Percentiles rank a stretch among this genome's conserved stretches.
Evolutionary conservation across 2,888 invertebrate species (phyloP).

Genomic region (Xanthia icteritia): DNA sequence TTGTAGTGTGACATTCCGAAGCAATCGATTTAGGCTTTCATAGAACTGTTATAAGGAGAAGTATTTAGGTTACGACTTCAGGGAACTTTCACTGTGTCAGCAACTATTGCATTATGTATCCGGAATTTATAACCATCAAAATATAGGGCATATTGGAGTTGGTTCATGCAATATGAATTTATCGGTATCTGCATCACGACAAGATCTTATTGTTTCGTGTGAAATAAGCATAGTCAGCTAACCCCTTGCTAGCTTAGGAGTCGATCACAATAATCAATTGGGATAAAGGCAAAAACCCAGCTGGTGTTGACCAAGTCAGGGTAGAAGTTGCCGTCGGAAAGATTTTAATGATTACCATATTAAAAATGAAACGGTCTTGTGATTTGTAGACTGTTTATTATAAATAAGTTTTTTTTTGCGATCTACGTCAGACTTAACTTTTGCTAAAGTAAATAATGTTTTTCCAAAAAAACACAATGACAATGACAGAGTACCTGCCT

Average conservation of each 20-base stretch:
- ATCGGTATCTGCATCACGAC: conserved; percentile 3
- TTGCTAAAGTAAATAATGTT: conserved; percentile 8
- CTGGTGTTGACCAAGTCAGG: not conserved
- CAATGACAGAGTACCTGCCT: conserved; percentile 26
- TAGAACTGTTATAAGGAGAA: conserved; percentile 11
- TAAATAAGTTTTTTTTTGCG: not conserved
- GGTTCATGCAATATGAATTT: conserved; percentile 18
- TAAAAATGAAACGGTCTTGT: not conserved
- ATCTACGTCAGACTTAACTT: conserved; percentile 16
- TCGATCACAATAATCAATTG: not conserved
- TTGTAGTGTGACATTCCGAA: conserved; percentile 9
- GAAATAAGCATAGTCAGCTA: not conserved
- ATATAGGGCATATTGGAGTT: conserved; percentile 27
- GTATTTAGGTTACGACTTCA: conserved; percentile 48
- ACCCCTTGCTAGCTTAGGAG: not conserved
- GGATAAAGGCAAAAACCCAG: not conserved
- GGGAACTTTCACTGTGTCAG: conserved; percentile 43
- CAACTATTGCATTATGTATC: conserved; percentile 27
- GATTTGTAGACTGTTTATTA: not conserved
- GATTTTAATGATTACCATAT: not conserved
- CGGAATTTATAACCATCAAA: conserved; percentile 8
- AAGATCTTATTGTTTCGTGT: not conserved
- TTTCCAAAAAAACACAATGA: conserved; percentile 4
- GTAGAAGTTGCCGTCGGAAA: no score
- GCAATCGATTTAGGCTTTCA: conserved; percentile 30